These are phyloP conservation scores for Drosophila limbata DNA, from an alignment of 2,888 invertebrate species.

Conservation along the genomic window DNA sequence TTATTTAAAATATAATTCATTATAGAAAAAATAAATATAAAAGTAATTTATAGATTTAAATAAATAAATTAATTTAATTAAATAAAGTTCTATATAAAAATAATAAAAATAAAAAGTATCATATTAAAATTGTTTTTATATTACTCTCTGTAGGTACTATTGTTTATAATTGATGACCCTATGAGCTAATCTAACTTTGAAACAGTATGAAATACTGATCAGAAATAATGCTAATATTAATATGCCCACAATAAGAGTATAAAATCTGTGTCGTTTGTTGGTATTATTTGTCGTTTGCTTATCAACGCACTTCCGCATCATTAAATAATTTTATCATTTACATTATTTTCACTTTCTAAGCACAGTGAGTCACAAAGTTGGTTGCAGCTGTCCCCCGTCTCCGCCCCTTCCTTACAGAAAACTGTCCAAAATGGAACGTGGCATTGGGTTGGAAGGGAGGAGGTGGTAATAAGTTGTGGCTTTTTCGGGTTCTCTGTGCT, in stretches of 20 bases:
- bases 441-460: constrained; percentile 6
- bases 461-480: constrained; percentile 25
- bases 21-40: too few species aligned
- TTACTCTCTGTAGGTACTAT: too few species aligned
- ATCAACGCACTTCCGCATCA: constrained; percentile 83
- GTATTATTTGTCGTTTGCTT: constrained; percentile 78
- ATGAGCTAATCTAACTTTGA: too few species aligned
- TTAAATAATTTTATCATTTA: constrained; percentile 84
- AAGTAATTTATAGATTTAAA: too few species aligned
- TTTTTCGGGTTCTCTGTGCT: constrained; percentile 12
- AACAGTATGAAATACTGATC: too few species aligned
- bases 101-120: too few species aligned
- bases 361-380: constrained; percentile 55
- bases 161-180: too few species aligned
- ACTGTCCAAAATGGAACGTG: constrained; percentile 12
- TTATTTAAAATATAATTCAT: too few species aligned
- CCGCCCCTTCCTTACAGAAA: neutral
- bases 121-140: too few species aligned
- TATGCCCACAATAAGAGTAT: constrained; percentile 41
- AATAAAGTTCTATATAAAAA: too few species aligned
- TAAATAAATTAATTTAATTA: too few species aligned
- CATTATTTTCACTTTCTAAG: constrained; percentile 83
- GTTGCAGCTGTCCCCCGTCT: constrained; percentile 24
- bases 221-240: neutral
- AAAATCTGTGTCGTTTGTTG: constrained; percentile 33